Conservation (phyloP, 2,888 invertebrate genomes). For the Sylvicola fuscatus region DNA sequence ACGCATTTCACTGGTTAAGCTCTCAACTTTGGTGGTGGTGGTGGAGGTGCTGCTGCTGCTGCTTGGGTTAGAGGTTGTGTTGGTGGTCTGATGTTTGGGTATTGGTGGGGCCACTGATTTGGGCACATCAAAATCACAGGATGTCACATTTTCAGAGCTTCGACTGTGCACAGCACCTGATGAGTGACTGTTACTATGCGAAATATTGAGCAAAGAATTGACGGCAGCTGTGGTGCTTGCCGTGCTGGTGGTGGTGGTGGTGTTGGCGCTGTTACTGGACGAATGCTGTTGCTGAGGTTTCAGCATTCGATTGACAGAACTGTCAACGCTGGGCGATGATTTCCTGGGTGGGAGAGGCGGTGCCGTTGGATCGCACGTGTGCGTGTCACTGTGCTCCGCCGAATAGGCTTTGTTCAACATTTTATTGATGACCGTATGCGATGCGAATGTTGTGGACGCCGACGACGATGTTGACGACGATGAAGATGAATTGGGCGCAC, state of each 20-base stretch:
- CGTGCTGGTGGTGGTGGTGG: not conserved
- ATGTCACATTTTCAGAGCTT: slow-evolving; percentile 18
- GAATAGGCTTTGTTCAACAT: slow-evolving; percentile 11
- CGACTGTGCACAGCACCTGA: slow-evolving; percentile 9
- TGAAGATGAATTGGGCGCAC: slow-evolving; percentile 14
- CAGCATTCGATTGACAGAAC: slow-evolving; percentile 11
- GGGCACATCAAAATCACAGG: slow-evolving; percentile 13
- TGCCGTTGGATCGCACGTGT: slow-evolving; percentile 16
- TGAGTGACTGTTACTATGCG: slow-evolving; percentile 23
- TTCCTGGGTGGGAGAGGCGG: slow-evolving; percentile 36
- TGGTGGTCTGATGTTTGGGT: slow-evolving; percentile 17
- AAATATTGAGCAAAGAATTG: slow-evolving; percentile 17
- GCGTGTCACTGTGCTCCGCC: slow-evolving; percentile 13
- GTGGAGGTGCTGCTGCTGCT: not conserved
- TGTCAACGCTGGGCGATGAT: slow-evolving; percentile 24
- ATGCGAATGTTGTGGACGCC: slow-evolving; percentile 8
- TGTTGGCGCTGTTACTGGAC: slow-evolving; percentile 1
- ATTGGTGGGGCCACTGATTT: slow-evolving; percentile 24
- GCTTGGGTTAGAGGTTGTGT: not conserved
- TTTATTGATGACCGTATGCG: slow-evolving; percentile 5
- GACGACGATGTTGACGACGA: slow-evolving; percentile 11
- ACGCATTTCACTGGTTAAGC: slow-evolving; percentile 16
- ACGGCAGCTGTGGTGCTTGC: not conserved
- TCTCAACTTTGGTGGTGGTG: slow-evolving; percentile 14
- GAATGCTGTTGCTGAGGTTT: slow-evolving; percentile 10